These are phyloP conservation scores for Brachionus koreanus DNA, from an alignment of 1,140 invertebrate species.

Conservation along the genomic window DNA sequence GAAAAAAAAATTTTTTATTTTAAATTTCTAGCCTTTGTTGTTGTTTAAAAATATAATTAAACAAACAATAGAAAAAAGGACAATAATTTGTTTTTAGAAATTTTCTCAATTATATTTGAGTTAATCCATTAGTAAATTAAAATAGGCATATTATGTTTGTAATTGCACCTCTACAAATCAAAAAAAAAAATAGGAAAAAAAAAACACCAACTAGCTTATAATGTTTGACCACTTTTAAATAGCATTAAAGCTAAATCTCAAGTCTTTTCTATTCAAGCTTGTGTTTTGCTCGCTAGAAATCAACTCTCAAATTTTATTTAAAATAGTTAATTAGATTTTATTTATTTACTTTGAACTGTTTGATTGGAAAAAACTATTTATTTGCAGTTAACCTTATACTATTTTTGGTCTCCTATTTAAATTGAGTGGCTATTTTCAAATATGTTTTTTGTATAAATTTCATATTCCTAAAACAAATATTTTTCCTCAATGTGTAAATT, in stretches of 20 bases:
- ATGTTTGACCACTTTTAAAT: background rate
- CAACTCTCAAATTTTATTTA: background rate
- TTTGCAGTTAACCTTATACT: background rate
- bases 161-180: background rate
- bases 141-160: background rate
- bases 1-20: background rate
- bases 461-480: background rate
- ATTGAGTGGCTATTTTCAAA: background rate
- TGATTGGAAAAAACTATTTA: background rate
- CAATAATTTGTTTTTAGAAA: background rate
- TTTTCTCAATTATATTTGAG: background rate
- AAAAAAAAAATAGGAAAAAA: background rate
- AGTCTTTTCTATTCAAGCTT: background rate
- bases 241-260: background rate
- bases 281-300: background rate
- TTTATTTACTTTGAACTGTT: background rate
- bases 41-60: background rate
- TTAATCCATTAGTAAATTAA: background rate
- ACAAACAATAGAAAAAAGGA: background rate
- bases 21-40: background rate
- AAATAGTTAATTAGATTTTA: conserved; percentile 11
- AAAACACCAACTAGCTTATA: background rate
- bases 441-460: background rate
- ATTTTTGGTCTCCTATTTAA: background rate
- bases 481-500: conserved; percentile 5